Percentiles rank a stretch among this genome's conserved stretches.
phyloP scores from a whole-genome alignment of 1,140 invertebrate genomes.

The Lepidurus arcticus region DNA sequence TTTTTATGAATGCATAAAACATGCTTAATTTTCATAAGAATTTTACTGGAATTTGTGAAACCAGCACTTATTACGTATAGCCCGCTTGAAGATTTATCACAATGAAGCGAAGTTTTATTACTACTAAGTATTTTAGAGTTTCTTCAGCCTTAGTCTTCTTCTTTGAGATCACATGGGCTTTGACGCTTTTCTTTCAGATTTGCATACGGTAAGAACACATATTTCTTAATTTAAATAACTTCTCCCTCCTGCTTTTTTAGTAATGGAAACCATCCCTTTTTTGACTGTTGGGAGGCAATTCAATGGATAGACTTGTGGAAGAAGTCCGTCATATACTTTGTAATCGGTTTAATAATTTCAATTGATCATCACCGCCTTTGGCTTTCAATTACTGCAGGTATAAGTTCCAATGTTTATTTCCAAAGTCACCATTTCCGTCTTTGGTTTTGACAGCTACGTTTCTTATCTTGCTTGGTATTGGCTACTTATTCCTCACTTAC shows the following conservation, averaged over 20 bases:
- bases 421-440: not conserved
- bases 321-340: conserved; percentile 48
- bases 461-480: conserved; percentile 42
- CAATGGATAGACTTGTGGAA: conserved; percentile 49
- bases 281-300: conserved; percentile 47
- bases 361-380: conserved; percentile 49
- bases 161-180: conserved; percentile 49
- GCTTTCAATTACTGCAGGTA: conserved; percentile 46
- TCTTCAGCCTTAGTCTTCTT: conserved; percentile 46
- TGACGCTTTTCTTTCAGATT: conserved; percentile 47
- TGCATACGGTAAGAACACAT: conserved; percentile 44
- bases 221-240: not conserved
- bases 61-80: conserved; percentile 17
- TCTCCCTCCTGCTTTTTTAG: conserved; percentile 16
- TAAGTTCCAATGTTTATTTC: conserved; percentile 40
- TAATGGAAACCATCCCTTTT: conserved; percentile 35
- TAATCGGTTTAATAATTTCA: conserved; percentile 48
- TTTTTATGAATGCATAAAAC: not conserved
- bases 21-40: conserved; percentile 1
- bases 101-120: conserved; percentile 11
- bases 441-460: conserved; percentile 41
- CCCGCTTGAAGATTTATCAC: not conserved
- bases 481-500: conserved; percentile 40
- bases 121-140: conserved; percentile 39
- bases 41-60: conserved; percentile 6